Evolutionary conservation across 2,888 invertebrate species (phyloP).

Genomic region (Hemistola chrysoprasaria): DNA sequence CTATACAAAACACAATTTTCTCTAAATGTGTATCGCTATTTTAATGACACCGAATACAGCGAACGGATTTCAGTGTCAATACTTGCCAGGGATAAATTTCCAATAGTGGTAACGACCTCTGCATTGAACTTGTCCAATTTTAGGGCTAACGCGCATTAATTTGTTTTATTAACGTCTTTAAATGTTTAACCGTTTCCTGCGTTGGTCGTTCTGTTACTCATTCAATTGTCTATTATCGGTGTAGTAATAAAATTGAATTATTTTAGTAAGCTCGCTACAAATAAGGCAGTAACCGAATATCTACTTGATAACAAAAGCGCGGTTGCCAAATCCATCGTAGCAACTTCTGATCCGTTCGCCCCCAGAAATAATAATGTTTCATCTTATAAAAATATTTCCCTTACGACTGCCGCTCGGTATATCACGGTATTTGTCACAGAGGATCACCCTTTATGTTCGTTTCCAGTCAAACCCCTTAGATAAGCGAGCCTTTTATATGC

Average conservation of each 20-base stretch:
- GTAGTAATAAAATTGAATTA: slow-evolving; percentile 11
- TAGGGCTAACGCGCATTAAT: slow-evolving; percentile 78
- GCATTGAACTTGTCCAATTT: slow-evolving; percentile 82
- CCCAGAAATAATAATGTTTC: slow-evolving; percentile 82
- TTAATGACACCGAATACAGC: slow-evolving; percentile 79
- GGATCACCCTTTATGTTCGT: slow-evolving; percentile 83
- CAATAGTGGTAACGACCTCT: slow-evolving; percentile 79
- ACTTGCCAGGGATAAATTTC: slow-evolving; percentile 77
- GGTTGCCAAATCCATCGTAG: slow-evolving; percentile 70
- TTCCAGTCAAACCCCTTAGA: slow-evolving; percentile 83
- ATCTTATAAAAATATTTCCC: slow-evolving; percentile 82
- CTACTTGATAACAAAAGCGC: slow-evolving; percentile 24
- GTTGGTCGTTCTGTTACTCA: slow-evolving; percentile 47
- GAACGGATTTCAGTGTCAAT: slow-evolving; percentile 81
- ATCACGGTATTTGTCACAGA: slow-evolving; percentile 82
- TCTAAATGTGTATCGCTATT: slow-evolving; percentile 43
- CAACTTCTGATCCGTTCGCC: slow-evolving; percentile 73
- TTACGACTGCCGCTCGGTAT: slow-evolving; percentile 80
- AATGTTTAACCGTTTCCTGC: slow-evolving; percentile 77
- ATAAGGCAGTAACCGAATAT: slow-evolving; percentile 26
- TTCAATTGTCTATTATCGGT: slow-evolving; percentile 47
- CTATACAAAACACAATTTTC: slow-evolving; percentile 61
- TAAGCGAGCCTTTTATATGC: slow-evolving; percentile 83
- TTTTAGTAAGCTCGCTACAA: slow-evolving; percentile 19
- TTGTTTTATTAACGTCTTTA: slow-evolving; percentile 78